These are phyloP conservation scores for Phyllostomus hastatus DNA, from an alignment of 2,113 vertebrate species.

Conservation along the genomic window DNA sequence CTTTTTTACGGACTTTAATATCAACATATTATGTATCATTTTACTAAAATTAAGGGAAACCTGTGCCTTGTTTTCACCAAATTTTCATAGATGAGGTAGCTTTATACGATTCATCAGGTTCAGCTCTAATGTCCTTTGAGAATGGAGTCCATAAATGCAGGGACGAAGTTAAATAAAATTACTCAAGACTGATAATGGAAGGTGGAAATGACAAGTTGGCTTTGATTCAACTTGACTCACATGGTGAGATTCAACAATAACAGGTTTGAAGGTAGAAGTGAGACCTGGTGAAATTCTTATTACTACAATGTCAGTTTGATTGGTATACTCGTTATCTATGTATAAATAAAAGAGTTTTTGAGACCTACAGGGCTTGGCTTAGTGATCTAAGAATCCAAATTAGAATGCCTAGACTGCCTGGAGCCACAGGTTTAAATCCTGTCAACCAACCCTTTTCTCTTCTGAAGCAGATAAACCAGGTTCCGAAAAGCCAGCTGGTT, in stretches of 20 bases:
- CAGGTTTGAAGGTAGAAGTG: neutral
- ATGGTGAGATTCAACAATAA: slow-evolving; percentile 38
- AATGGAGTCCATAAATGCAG: neutral
- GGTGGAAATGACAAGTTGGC: neutral
- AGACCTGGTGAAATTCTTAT: slow-evolving; percentile 41
- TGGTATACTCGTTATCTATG: slow-evolving; percentile 57
- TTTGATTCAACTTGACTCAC: slow-evolving; percentile 32
- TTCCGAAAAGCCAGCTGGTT: neutral
- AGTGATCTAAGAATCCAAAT: slow-evolving; percentile 53
- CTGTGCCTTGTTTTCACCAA: neutral
- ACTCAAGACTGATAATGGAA: neutral
- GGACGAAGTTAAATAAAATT: neutral
- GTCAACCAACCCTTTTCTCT: slow-evolving; percentile 56
- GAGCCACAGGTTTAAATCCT: slow-evolving; percentile 65
- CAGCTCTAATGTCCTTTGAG: neutral
- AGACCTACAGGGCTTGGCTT: slow-evolving; percentile 40
- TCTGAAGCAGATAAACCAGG: slow-evolving; percentile 51
- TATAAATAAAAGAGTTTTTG: slow-evolving; percentile 58
- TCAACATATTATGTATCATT: neutral
- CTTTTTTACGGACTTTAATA: neutral
- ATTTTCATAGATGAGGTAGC: neutral
- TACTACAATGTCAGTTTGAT: slow-evolving; percentile 54
- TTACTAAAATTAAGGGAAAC: neutral
- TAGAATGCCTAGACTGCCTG: slow-evolving; percentile 63
- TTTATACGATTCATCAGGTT: neutral